Conservation (phyloP, 2,797 vertebrate genomes). For the Argentina silus region DNA sequence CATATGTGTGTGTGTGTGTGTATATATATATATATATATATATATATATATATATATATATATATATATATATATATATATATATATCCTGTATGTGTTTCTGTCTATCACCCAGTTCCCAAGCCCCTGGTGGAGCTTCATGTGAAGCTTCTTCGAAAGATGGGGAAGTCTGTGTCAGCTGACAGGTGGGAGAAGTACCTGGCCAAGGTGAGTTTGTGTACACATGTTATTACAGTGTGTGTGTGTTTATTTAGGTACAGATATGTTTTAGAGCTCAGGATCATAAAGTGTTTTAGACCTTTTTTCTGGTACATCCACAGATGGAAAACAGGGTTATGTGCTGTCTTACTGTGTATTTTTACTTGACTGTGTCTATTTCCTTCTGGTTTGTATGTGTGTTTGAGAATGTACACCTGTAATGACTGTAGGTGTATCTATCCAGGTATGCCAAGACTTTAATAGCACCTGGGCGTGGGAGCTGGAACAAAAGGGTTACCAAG, state of each 20-base stretch:
- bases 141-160: slow-evolving; percentile 95
- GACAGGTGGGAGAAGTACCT: slow-evolving; percentile 99
- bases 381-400: background rate
- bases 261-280: no score
- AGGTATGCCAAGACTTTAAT: slow-evolving; percentile 98
- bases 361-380: background rate
- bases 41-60: no score
- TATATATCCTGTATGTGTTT: no score
- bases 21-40: no score
- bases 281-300: no score
- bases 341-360: no score
- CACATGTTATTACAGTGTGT: background rate
- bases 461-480: slow-evolving; percentile 99
- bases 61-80: no score
- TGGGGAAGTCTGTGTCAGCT: slow-evolving; percentile 92
- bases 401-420: background rate
- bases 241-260: background rate
- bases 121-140: slow-evolving; percentile 95
- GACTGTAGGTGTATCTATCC: slow-evolving; percentile 9
- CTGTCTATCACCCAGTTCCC: slow-evolving; percentile 79
- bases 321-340: no score
- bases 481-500: slow-evolving; percentile 96
- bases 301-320: no score
- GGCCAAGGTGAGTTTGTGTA: slow-evolving; percentile 83
- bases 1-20: no score